Base-by-base conservation (phyloP, 92 coral and sea anemone species). In the Phenganax marumi region DNA sequence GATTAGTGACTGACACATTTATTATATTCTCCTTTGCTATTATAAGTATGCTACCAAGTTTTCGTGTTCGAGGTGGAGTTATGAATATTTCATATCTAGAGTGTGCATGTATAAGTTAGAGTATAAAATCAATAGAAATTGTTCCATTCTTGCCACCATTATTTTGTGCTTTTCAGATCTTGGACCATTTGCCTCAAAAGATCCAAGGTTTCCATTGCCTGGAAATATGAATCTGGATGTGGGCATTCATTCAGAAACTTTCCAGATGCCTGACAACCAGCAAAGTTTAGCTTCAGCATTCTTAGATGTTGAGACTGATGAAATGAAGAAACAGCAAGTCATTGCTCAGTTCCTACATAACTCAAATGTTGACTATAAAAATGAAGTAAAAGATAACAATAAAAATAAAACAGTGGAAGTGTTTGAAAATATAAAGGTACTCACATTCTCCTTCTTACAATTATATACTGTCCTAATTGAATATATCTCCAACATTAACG, bases 151-250 rank as follows among this genome's bases (percentile, higher is more conserved):
- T 33, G 0, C 0, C 5, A 33, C 43, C 43, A 33, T 33, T 33
- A 33, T 33, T 1, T 33, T 33, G 43, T 33, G 43, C 5, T 7
- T 78, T 78, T 43, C 73, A 78, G 83, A 78, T 43, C 96, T 96
- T 65, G 99, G 99, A 11, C 99, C 99, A 8, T 96, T 96, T 86
- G 92, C 91, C 62, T 88, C 91, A 12, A 90, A 87, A 73, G 97
- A 96, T 77, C 99, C 99, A 43, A 86, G 89, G 50, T 92, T 90
- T 84, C 99, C 99, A 14, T 87, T 96, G n/a, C 99, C 97, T 75
- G 99, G 99, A 26, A 92, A 92, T 77, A 85, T 96, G 84, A 97
- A 97, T 50, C 25, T 92, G 13, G 89, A 86, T 43, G 71, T 89
- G 21, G 57, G 77, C n/a, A 88, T 75, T 50, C 65, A 50, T 7